A percentile compares a stretch with the other conserved stretches of the same genome.
Conservation (phyloP, 2,797 vertebrate species). For the Urosaurus nigricauda region DNA sequence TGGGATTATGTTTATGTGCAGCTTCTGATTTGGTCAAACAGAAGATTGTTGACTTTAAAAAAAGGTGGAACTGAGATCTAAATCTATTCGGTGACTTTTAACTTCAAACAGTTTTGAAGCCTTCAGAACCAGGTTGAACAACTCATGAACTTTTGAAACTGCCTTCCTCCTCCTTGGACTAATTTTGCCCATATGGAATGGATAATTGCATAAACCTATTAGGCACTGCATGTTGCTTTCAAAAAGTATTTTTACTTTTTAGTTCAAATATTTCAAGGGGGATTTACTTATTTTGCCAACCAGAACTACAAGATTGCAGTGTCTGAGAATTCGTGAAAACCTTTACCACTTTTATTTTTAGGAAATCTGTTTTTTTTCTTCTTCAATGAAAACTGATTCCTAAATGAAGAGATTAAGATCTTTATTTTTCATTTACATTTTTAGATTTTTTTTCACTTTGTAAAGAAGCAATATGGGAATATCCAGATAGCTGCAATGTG, state of each 20-base stretch:
- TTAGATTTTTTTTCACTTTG: slow-evolving; percentile 66
- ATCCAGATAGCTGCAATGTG: slow-evolving; percentile 75
- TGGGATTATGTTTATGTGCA: not conserved
- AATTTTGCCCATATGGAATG: slow-evolving; percentile 61
- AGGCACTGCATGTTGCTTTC: slow-evolving; percentile 47
- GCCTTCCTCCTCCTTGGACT: slow-evolving; percentile 45
- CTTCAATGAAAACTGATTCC: slow-evolving; percentile 63
- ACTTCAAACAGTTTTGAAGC: slow-evolving; percentile 57
- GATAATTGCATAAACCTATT: slow-evolving; percentile 63
- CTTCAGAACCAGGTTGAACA: slow-evolving; percentile 50
- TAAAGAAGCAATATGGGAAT: slow-evolving; percentile 64
- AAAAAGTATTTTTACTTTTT: slow-evolving; percentile 26
- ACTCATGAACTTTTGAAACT: slow-evolving; percentile 49
- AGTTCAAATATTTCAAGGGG: slow-evolving; percentile 18
- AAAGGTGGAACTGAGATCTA: slow-evolving; percentile 59
- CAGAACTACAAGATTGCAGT: slow-evolving; percentile 37
- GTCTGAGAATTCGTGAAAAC: slow-evolving; percentile 67
- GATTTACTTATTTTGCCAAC: slow-evolving; percentile 49
- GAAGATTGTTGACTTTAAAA: not conserved
- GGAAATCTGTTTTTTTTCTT: slow-evolving; percentile 50
- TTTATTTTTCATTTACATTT: slow-evolving; percentile 64
- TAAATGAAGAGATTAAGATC: slow-evolving; percentile 74
- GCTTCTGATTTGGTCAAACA: not conserved
- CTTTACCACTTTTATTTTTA: slow-evolving; percentile 51
- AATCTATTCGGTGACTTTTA: slow-evolving; percentile 48